phyloP scores from a whole-genome alignment of 2,797 vertebrate genomes.

The Micrastur ruficollis region DNA sequence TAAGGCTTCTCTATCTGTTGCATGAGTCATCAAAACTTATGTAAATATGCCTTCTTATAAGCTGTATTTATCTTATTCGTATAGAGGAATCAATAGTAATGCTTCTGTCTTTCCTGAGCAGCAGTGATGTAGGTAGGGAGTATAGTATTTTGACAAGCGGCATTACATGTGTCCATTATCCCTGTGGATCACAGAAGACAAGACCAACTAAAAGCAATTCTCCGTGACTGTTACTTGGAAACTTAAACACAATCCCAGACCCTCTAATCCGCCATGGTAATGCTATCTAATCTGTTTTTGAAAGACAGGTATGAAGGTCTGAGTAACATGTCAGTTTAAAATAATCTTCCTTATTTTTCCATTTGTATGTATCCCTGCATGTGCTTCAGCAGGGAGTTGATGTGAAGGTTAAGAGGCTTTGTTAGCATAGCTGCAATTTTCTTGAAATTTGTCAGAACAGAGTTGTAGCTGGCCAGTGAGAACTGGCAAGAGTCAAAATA shows the following conservation, averaged over 20 bases:
- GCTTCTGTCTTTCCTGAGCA: not conserved
- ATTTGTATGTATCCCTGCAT: not conserved
- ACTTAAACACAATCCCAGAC: not conserved
- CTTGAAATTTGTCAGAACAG: not conserved
- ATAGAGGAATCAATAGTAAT: not conserved
- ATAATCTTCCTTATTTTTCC: not conserved
- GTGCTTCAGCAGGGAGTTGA: not conserved
- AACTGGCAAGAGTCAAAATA: not conserved
- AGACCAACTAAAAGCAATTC: not conserved
- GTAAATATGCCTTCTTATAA: not conserved
- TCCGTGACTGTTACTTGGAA: not conserved
- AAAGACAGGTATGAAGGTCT: not conserved
- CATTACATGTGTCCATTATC: accelerated
- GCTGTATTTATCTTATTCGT: not conserved
- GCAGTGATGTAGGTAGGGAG: not conserved
- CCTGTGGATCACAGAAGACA: not conserved
- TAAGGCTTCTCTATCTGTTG: not conserved
- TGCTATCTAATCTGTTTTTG: not conserved
- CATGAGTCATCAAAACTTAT: conserved; percentile 19
- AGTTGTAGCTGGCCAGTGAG: not conserved
- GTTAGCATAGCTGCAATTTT: not conserved
- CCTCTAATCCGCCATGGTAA: not conserved
- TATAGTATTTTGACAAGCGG: not conserved
- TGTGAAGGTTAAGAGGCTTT: not conserved
- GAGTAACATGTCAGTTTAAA: not conserved